A percentile compares a stretch with the other conserved stretches of the same genome.
phyloP scores from a whole-genome alignment of 2,113 vertebrate species.

The Motacilla alba region DNA sequence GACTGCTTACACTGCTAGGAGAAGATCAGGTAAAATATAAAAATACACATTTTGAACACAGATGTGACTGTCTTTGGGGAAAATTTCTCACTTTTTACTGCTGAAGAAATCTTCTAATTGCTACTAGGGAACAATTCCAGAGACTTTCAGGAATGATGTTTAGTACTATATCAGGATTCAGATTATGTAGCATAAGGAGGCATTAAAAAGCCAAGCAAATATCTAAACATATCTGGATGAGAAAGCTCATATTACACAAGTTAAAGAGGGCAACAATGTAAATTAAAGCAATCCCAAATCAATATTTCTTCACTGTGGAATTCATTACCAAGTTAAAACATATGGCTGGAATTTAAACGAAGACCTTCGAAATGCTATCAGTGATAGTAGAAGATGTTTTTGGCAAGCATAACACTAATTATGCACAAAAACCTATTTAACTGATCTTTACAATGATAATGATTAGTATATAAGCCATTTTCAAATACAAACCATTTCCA shows the following conservation, averaged over 20 bases:
- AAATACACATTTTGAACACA: background rate
- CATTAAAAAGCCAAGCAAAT: background rate
- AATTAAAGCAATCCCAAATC: constrained; percentile 1
- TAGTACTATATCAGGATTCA: background rate
- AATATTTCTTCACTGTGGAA: background rate
- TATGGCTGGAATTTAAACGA: background rate
- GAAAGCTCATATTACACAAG: background rate
- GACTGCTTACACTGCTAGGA: background rate
- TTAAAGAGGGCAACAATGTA: background rate
- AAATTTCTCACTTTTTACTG: background rate
- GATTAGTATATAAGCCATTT: background rate
- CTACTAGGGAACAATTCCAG: background rate
- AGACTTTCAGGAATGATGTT: background rate
- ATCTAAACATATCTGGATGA: background rate
- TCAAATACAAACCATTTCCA: background rate
- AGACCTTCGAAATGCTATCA: background rate
- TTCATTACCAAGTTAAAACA: constrained; percentile 17
- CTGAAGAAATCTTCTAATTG: background rate
- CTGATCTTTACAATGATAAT: background rate
- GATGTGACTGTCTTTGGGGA: background rate
- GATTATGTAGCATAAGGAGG: background rate
- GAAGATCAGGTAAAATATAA: background rate
- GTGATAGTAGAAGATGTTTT: background rate
- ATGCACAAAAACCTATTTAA: background rate
- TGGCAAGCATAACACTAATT: background rate